A percentile compares a stretch with the other conserved stretches of the same genome.
Evolutionary conservation across 2,113 vertebrate species (phyloP).

Genomic region (Corydoras sp.): DNA sequence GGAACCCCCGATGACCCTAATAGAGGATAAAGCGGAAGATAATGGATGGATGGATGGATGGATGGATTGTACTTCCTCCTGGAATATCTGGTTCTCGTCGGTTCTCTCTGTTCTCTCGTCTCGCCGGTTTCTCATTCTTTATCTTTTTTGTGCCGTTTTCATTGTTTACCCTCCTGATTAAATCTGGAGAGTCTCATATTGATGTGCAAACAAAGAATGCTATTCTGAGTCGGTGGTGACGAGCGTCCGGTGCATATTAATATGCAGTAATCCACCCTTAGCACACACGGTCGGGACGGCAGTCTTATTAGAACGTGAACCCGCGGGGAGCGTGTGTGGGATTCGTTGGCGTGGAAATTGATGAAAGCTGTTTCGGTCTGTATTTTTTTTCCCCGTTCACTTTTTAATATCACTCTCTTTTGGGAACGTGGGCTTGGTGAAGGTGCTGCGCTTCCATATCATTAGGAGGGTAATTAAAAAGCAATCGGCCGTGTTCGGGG

Average conservation of each 20-base stretch:
- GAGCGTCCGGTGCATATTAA: slow-evolving; percentile 67
- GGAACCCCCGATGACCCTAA: too few species aligned
- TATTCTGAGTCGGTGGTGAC: slow-evolving; percentile 55
- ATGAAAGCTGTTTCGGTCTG: slow-evolving; percentile 64
- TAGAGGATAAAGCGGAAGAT: too few species aligned
- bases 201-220: slow-evolving; percentile 66
- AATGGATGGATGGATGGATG: too few species aligned
- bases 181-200: slow-evolving; percentile 69
- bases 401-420: slow-evolving; percentile 36
- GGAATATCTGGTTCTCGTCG: not conserved
- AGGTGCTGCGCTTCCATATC: slow-evolving; percentile 17
- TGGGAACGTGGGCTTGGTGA: slow-evolving; percentile 25
- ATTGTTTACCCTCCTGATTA: slow-evolving; percentile 71
- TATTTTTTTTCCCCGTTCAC: slow-evolving; percentile 16
- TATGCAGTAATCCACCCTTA: slow-evolving; percentile 56
- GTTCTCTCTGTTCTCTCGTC: not conserved
- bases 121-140: not conserved
- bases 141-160: slow-evolving; percentile 30
- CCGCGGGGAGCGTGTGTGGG: slow-evolving; percentile 46
- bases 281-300: slow-evolving; percentile 57
- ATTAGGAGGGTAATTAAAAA: slow-evolving; percentile 44
- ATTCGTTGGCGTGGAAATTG: slow-evolving; percentile 63
- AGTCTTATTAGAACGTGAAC: slow-evolving; percentile 59
- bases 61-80: too few species aligned
- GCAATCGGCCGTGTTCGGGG: slow-evolving; percentile 7